phyloP scores from a whole-genome alignment of 2,888 invertebrate species.

The Lampropteryx suffumata region DNA sequence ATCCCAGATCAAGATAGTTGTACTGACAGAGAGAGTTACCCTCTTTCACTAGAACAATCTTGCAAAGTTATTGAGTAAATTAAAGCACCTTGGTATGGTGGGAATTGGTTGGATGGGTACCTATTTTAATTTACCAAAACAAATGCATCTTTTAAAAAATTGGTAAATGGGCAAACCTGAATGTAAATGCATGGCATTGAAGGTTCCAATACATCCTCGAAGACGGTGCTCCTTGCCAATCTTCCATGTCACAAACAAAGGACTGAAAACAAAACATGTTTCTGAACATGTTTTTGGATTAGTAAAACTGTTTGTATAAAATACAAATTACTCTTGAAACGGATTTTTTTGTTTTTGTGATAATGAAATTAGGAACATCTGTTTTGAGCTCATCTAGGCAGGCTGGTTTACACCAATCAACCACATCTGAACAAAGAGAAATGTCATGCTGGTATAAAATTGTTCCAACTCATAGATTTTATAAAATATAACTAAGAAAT shows the following conservation, averaged over 20 bases:
- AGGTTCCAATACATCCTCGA: constrained; percentile 99
- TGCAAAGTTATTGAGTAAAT: too few species aligned
- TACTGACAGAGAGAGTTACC: too few species aligned
- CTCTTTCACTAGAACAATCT: too few species aligned
- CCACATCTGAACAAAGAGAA: constrained; percentile 22
- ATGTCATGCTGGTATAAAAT: constrained; percentile 13
- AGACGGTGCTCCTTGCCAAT: constrained; percentile 97
- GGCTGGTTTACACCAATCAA: constrained; percentile 14
- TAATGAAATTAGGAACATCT: constrained; percentile 10
- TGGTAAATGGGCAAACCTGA: constrained; percentile 78
- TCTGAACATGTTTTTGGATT: constrained; percentile 24
- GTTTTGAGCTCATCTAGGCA: constrained; percentile 16
- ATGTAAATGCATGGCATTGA: constrained; percentile 97
- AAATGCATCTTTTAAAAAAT: too few species aligned
- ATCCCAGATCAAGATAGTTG: too few species aligned
- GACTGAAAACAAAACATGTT: constrained; percentile 84
- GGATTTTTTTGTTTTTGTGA: background rate
- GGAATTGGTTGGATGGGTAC: too few species aligned
- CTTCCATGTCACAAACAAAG: constrained; percentile 99
- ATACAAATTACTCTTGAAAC: constrained; percentile 1
- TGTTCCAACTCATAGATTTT: constrained; percentile 2
- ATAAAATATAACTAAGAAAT: too few species aligned
- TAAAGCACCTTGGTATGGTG: too few species aligned
- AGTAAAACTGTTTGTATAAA: constrained; percentile 13
- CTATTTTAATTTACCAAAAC: too few species aligned